Conservation (phyloP, 2,113 vertebrate species). For the Trachemys scripta region DNA sequence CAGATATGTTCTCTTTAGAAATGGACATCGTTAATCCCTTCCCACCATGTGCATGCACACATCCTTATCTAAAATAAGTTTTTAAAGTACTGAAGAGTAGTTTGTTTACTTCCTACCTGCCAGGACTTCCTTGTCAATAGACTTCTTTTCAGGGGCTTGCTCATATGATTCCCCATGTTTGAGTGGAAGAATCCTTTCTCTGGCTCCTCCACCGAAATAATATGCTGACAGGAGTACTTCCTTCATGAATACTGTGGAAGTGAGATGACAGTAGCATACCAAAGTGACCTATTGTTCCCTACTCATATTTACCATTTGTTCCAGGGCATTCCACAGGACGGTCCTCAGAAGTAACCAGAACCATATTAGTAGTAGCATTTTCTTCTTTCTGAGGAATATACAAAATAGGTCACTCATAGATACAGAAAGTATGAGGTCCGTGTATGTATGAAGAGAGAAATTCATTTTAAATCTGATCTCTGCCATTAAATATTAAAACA, state of each 20-base stretch:
- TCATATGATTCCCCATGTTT: background rate
- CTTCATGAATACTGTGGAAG: background rate
- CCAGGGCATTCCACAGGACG: fast-evolving
- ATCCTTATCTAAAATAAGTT: background rate
- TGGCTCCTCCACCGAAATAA: background rate
- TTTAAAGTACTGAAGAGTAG: background rate
- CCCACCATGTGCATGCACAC: background rate
- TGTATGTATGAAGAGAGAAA: background rate
- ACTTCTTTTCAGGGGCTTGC: background rate
- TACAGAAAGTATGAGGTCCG: background rate
- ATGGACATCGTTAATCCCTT: background rate
- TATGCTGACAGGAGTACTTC: background rate
- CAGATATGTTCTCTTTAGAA: background rate
- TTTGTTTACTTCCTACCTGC: background rate
- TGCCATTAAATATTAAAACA: background rate
- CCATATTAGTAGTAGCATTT: background rate
- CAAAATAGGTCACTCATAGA: background rate
- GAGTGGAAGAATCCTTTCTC: background rate
- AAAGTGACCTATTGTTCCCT: background rate
- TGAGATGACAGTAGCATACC: background rate
- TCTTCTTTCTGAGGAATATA: background rate
- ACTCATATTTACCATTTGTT: background rate
- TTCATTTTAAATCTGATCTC: background rate
- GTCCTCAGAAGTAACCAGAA: fast-evolving
- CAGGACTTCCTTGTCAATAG: background rate